These are phyloP conservation scores for Lacerta viridis DNA, from an alignment of 2,797 vertebrate species.

Conservation along the genomic window DNA sequence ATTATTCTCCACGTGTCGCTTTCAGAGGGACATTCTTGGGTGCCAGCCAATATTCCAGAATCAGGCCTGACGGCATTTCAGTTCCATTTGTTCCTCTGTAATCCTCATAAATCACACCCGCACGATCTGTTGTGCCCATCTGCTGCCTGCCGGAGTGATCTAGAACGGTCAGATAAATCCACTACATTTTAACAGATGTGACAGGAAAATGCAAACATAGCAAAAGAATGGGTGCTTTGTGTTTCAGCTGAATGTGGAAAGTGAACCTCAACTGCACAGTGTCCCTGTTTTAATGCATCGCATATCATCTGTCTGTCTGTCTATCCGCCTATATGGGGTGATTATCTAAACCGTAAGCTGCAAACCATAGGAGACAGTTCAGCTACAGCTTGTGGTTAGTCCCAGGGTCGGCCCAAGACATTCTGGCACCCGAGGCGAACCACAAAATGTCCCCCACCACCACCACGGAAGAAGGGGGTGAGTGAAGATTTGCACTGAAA, in stretches of 20 bases:
- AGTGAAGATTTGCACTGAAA: too few species aligned
- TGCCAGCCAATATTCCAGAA: rapidly evolving
- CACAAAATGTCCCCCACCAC: too few species aligned
- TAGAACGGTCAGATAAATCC: rapidly evolving
- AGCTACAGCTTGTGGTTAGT: too few species aligned
- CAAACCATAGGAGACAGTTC: neutral
- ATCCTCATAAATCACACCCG: rapidly evolving
- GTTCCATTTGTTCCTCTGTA: neutral
- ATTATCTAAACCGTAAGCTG: too few species aligned
- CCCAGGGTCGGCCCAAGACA: too few species aligned
- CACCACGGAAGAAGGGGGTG: too few species aligned
- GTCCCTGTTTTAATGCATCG: neutral
- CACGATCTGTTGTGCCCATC: neutral
- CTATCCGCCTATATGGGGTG: too few species aligned
- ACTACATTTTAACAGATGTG: neutral
- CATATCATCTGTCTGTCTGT: too few species aligned
- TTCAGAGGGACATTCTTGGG: rapidly evolving
- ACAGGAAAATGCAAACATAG: neutral
- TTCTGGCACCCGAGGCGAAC: too few species aligned
- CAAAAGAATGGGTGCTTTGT: rapidly evolving
- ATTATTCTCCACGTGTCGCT: neutral
- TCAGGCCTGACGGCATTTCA: neutral
- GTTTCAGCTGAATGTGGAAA: neutral
- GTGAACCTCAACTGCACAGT: neutral
- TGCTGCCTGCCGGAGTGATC: neutral